Evolutionary conservation across 53 echinoderm and acorn worm species (phyloP), one percentile per base, ranked within the genome.

Genomic region (Paracentrotus lividus): DNA sequence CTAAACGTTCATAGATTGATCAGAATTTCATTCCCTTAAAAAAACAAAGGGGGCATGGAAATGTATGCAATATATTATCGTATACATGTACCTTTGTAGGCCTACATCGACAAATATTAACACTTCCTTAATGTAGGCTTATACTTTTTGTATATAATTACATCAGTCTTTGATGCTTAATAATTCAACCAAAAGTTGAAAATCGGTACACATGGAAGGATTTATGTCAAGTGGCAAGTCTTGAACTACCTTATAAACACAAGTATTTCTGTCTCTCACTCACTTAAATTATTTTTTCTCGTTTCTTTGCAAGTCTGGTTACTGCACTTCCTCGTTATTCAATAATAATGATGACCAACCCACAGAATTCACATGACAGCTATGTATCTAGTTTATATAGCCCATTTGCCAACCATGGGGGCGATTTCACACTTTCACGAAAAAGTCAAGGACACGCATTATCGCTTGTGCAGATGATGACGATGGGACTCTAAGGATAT

Each of bases 271-370:
- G 26, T 81, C 33, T 81, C n/a, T 26, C 3, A 26, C 49, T 81
- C 47, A 26, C 47, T 47, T 5, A 3, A 23, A 5, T 43, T 8
- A 0, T 9, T 47, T 9, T 16, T 16, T 45, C 45, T n/a, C n/a
- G 8, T 43, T 9, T 78, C 78, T 78, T 45, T 8, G 4, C 14
- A 34, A 78, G 45, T 78, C 78, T 78, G 78, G 78, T 78, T 24
- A 78, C 43, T 78, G 78, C 78, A 78, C 78, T 78, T 78, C n/a
- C 44, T 78, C 47, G 26, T 78, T 78, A 78, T 78, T 78, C 78
- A 78, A 78, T 78, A 47, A 78, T 47, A 78, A 78, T 78, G 26
- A 78, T 78, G 78, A 26, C 47, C n/a, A 9, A 23, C 47, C 44
- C 43, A 78, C n/a, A 78, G 78, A 44, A 78, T 78, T 78, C 78